phyloP scores from a whole-genome alignment of 2,888 invertebrate species.

The Morpho achilles region DNA sequence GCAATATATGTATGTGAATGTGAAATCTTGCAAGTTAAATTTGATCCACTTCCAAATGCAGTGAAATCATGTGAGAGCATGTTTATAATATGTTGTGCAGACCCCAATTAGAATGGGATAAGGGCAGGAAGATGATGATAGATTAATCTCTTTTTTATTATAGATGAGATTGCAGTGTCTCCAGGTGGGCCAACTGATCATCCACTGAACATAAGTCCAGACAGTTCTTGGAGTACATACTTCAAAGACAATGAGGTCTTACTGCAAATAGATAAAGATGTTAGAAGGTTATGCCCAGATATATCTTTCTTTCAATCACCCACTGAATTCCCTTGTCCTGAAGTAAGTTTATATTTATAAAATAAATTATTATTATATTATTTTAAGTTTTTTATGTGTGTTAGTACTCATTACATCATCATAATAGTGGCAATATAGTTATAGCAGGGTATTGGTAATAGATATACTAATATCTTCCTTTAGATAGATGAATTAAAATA shows the following conservation, averaged over 20 bases:
- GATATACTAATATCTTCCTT: too few species aligned
- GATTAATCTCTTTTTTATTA: slow-evolving; percentile 28
- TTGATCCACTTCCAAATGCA: too few species aligned
- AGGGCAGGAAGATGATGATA: background rate
- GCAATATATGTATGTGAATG: too few species aligned
- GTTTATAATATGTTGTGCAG: too few species aligned
- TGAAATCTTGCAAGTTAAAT: too few species aligned
- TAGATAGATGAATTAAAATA: too few species aligned
- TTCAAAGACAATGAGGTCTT: slow-evolving; percentile 99
- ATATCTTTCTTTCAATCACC: slow-evolving; percentile 97
- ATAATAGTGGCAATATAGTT: too few species aligned
- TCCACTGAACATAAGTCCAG: slow-evolving; percentile 96
- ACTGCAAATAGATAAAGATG: slow-evolving; percentile 98
- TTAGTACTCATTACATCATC: too few species aligned
- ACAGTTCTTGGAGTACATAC: slow-evolving; percentile 96
- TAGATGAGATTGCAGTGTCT: slow-evolving; percentile 92
- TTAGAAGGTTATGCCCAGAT: slow-evolving; percentile 95
- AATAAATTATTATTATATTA: background rate
- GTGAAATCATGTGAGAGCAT: too few species aligned
- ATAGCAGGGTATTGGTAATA: too few species aligned
- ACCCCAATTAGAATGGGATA: too few species aligned
- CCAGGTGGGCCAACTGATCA: slow-evolving; percentile 90
- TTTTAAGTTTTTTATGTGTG: slow-evolving; percentile 16
- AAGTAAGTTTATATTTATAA: slow-evolving; percentile 57
- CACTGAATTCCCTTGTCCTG: slow-evolving; percentile 92